Evolutionary conservation across 1,140 invertebrate genomes (phyloP).

Genomic region (Bombus affinis): DNA sequence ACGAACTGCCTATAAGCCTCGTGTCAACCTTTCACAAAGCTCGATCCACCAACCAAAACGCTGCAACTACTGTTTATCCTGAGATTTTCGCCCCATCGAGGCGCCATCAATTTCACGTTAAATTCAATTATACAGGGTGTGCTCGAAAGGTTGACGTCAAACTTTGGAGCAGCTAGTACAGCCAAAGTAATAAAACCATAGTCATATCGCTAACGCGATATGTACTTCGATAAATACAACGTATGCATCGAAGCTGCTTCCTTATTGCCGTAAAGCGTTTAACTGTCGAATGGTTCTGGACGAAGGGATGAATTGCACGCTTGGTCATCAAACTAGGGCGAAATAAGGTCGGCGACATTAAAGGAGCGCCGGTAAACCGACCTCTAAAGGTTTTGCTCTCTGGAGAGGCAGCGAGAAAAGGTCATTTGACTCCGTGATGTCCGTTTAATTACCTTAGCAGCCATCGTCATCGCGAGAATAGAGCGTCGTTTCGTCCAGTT

Average conservation of each 20-base stretch:
- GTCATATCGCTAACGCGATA: too few relatives aligned
- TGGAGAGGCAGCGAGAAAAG: background rate
- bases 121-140: too few relatives aligned
- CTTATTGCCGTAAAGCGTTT: too few relatives aligned
- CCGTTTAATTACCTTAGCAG: conserved; percentile 12
- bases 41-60: background rate
- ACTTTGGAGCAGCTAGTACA: too few relatives aligned
- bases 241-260: too few relatives aligned
- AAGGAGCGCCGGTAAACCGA: background rate
- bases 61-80: background rate
- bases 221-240: too few relatives aligned
- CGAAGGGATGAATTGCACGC: background rate
- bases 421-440: conserved; percentile 4
- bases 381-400: conserved; percentile 13
- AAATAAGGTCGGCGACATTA: conserved; percentile 3
- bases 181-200: too few relatives aligned
- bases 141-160: too few relatives aligned
- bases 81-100: background rate
- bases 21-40: background rate
- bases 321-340: background rate
- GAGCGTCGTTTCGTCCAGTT: background rate
- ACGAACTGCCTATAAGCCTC: background rate
- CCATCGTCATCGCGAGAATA: background rate
- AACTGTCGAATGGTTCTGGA: background rate
- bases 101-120: too few relatives aligned